Evolutionary conservation across 2,888 invertebrate genomes (phyloP), one percentile per base, ranked within the genome.

Genomic region (Melanotus villosus): DNA sequence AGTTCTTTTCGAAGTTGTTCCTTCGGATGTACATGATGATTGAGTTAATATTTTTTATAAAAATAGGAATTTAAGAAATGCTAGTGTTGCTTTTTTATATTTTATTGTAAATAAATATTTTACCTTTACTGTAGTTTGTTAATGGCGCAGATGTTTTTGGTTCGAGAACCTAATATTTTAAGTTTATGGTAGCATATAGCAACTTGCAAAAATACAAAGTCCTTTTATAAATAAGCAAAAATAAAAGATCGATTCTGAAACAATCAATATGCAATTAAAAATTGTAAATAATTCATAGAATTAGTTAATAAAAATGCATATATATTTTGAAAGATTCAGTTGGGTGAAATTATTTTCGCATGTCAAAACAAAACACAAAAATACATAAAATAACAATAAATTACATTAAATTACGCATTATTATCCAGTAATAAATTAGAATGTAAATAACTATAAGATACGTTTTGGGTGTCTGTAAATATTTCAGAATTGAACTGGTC

Each of bases 1-100:
- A 87, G 85, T 90, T 50, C 79, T 92, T 71, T 90, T 92, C 81
- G 87, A 90, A 82, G 91, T 90, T 63, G 91, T 91, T 16, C 91
- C 92, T 32, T 36, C 50, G 2, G 32, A 59, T 34, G 14, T 54
- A 16, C 68, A 68, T 32, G 41, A 68, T 59, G 68, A 68, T 12
- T 43, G 18, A 43, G 21, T 16, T 19, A 3, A 45, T 47, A 26
- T 47, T 5, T 47, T 47, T 2, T 47, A 23, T 23, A n/a, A 45
- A 3, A 12, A 18, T 41, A 14, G 12, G 7, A 45, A 18, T 47
- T 9, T 21, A 47, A 47, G 47, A n/a, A 21, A n/a, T 2, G 14
- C 1, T 23, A 47, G 21, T 14, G 14, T 23, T 47, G 21, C n/a
- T n/a, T 23, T 47, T 23, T 47, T 23, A 18, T 47, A 47, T 47